Base-by-base conservation (phyloP, 1,140 invertebrate genomes). In the Hylyphantes graminicola region DNA sequence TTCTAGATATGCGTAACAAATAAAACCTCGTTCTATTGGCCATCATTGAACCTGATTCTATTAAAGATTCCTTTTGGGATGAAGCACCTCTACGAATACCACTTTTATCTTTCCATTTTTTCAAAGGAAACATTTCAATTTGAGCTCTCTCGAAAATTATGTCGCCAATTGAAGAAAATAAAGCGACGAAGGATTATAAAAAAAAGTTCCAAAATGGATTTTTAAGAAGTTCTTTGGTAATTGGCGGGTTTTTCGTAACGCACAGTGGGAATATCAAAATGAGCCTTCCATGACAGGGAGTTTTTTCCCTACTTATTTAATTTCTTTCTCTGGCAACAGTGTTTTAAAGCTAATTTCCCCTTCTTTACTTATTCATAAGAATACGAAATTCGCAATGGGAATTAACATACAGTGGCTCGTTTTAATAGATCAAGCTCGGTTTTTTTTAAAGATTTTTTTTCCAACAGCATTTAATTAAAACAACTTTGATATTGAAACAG, bases 21-120 rank as follows among this genome's bases (percentile, higher is more conserved):
- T 57, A 35, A 74, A 35, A 59, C 6, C 11, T 12, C 35, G 48
- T 55, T 67, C 35, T 76, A 78, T 78, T 78, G 53, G 75, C 63
- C 67, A 17, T 54, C 10, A 77, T 78, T 78, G 48, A 53, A 19
- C 19, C 55, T 78, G 63, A 78, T 78, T 78, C 59, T 61, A n/a
- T 78, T 78, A 78, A 78, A 78, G 48, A 78, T 78, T 78, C 76
- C 35, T 35, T 55, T 53, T 57, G 76, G 63, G 76, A 63, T 64
- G n/a, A 6, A 35, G n/a, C 19, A 15, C 48, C 67, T 70, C 19
- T 10, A 35, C 35, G 35, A 35, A 35, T 35, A 35, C 35, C 35
- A 35, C 35, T 35, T 35, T 35, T 35, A 35, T 35, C 35, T 35
- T 35, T 35, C 5, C 35, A 35, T 35, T 35, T 35, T 35, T 35